Conservation (phyloP, 1,140 invertebrate genomes). For the Drosophila nigrodunni region DNA sequence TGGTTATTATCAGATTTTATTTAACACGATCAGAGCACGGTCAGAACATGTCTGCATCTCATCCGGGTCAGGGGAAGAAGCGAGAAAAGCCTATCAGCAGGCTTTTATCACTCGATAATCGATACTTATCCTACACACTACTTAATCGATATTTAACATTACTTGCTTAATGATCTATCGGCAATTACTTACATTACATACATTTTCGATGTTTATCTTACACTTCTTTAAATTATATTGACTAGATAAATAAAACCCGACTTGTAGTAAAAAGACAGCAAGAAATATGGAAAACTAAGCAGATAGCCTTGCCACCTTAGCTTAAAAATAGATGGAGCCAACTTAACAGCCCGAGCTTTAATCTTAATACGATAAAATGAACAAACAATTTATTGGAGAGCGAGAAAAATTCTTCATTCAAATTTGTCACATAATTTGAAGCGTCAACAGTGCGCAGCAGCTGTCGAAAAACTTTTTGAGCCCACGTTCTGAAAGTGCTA, state of each 20-base stretch:
- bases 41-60: too few species aligned
- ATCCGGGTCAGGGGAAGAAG: too few species aligned
- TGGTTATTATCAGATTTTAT: too few species aligned
- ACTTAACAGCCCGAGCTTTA: conserved; percentile 1
- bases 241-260: background rate
- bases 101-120: too few species aligned
- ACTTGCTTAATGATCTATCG: too few species aligned
- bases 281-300: background rate
- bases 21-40: too few species aligned
- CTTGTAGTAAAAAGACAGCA: background rate
- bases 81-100: too few species aligned
- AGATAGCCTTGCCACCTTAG: background rate
- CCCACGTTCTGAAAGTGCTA: conserved; percentile 21
- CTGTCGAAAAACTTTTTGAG: conserved; percentile 19
- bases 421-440: conserved; percentile 33
- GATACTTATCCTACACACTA: too few species aligned
- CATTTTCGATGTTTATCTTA: too few species aligned
- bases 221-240: too few species aligned
- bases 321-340: background rate
- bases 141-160: too few species aligned
- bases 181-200: too few species aligned
- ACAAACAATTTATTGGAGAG: conserved; percentile 3
- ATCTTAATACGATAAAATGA: conserved; percentile 20
- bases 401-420: conserved; percentile 7
- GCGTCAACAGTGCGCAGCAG: conserved; percentile 34